Percentiles rank a stretch among this genome's conserved stretches.
These are phyloP conservation scores for Chelidonichthys spinosus DNA, from an alignment of 2,797 vertebrate genomes.

Conservation along the genomic window DNA sequence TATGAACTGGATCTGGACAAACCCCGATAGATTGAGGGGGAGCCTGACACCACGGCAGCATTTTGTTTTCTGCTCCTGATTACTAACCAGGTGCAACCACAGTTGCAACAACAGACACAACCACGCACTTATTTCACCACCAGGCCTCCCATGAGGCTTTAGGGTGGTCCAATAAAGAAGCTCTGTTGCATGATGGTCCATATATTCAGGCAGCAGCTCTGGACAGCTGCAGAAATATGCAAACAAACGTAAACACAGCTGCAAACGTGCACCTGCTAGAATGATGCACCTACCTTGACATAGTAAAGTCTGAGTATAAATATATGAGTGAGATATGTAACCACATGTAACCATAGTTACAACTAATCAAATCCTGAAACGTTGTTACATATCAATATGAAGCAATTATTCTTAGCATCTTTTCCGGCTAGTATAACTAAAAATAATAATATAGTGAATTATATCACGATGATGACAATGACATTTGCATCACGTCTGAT, in stretches of 20 bases:
- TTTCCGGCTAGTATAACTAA: not conserved
- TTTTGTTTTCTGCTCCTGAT: constrained; percentile 53
- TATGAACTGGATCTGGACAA: not conserved
- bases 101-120: constrained; percentile 65
- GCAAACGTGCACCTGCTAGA: not conserved
- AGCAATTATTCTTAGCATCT: not conserved
- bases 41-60: constrained; percentile 6
- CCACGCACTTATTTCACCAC: constrained; percentile 40
- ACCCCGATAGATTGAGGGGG: not conserved
- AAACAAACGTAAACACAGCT: not conserved
- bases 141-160: constrained; percentile 46
- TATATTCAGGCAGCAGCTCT: constrained; percentile 12
- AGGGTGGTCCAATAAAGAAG: constrained; percentile 30
- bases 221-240: not conserved
- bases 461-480: not conserved
- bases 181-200: constrained; percentile 27
- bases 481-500: not conserved
- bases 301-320: not conserved
- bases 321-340: not conserved
- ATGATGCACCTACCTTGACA: not conserved
- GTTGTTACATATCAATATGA: not conserved
- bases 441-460: not conserved
- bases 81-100: constrained; percentile 63
- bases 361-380: too few relatives aligned
- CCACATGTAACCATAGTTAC: too few relatives aligned